These are phyloP conservation scores for Hyperopisus bebe DNA, from an alignment of 2,113 vertebrate species.

Conservation along the genomic window DNA sequence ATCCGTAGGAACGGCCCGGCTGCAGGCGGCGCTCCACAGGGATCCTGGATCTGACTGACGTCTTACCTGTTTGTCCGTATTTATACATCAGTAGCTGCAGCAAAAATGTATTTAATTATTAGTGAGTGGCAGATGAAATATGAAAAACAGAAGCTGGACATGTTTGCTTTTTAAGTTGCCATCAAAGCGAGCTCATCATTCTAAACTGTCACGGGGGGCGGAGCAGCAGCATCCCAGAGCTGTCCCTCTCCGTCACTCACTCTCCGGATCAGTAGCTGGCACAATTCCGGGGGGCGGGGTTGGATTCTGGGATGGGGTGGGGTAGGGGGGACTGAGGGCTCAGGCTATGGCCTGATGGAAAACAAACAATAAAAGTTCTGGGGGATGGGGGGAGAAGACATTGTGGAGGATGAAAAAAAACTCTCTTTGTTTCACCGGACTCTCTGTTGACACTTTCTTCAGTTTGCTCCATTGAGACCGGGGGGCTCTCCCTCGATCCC, in stretches of 20 bases:
- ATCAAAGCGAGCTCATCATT: conserved; percentile 21
- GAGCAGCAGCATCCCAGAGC: background rate
- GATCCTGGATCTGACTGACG: background rate
- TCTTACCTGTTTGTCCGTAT: background rate
- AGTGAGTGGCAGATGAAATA: conserved; percentile 23
- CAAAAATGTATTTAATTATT: conserved; percentile 11
- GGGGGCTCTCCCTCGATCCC: conserved; percentile 57
- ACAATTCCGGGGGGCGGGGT: conserved; percentile 20
- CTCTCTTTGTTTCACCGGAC: conserved; percentile 49
- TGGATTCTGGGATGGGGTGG: conserved; percentile 13
- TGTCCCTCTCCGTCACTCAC: conserved; percentile 23
- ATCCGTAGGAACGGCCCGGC: background rate
- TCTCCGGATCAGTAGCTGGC: conserved; percentile 8
- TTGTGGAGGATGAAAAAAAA: conserved; percentile 22
- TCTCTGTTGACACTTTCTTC: conserved; percentile 42
- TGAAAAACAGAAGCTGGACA: background rate
- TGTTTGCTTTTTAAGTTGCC: conserved; percentile 15
- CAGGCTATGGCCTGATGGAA: conserved; percentile 26
- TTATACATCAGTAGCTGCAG: background rate
- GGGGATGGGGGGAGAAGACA: background rate
- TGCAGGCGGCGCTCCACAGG: background rate
- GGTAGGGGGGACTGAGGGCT: conserved; percentile 16
- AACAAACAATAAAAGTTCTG: conserved; percentile 31
- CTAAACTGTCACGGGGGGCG: conserved; percentile 3
- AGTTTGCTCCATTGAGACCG: conserved; percentile 52